Conservation (phyloP, 1,140 invertebrate species). For the Drosophila repleta region DNA sequence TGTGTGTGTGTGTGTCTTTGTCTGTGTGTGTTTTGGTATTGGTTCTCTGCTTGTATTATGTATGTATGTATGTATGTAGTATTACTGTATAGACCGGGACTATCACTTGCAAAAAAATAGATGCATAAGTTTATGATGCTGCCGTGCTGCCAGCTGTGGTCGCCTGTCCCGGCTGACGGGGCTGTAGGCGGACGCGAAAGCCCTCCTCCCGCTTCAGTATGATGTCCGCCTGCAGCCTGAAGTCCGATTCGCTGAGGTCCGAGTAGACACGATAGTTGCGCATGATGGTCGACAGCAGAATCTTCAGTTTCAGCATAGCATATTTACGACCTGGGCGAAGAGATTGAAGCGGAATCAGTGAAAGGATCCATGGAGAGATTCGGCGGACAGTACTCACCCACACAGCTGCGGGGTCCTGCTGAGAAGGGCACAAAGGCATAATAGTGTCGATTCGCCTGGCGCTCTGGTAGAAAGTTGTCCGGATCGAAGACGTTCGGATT, state of each 20-base stretch:
- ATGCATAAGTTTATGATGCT: slow-evolving; percentile 62
- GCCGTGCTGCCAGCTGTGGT: slow-evolving; percentile 43
- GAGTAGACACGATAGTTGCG: slow-evolving; percentile 91
- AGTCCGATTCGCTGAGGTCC: slow-evolving; percentile 88
- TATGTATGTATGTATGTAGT: slow-evolving; percentile 23
- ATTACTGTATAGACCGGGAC: slow-evolving; percentile 55
- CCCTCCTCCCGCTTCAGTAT: slow-evolving; percentile 92
- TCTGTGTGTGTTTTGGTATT: slow-evolving; percentile 3
- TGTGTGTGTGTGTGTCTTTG: slow-evolving; percentile 26
- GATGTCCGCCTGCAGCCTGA: slow-evolving; percentile 91
- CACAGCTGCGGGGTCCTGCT: slow-evolving; percentile 93
- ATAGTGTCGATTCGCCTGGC: slow-evolving; percentile 89
- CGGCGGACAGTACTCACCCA: slow-evolving; percentile 85
- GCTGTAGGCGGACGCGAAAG: slow-evolving; percentile 89
- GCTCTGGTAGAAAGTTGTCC: slow-evolving; percentile 93
- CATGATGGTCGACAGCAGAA: slow-evolving; percentile 93
- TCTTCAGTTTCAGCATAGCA: slow-evolving; percentile 93
- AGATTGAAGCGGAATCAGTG: not conserved
- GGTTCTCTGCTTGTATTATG: slow-evolving; percentile 8
- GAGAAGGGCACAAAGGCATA: slow-evolving; percentile 95
- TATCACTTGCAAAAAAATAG: slow-evolving; percentile 46
- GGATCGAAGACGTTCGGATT: slow-evolving; percentile 93
- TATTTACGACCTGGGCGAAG: slow-evolving; percentile 90
- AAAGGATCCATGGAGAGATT: not conserved
- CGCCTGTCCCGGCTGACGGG: slow-evolving; percentile 84